Conservation (phyloP, 2,797 vertebrate species). For the Psittacula derbiana region DNA sequence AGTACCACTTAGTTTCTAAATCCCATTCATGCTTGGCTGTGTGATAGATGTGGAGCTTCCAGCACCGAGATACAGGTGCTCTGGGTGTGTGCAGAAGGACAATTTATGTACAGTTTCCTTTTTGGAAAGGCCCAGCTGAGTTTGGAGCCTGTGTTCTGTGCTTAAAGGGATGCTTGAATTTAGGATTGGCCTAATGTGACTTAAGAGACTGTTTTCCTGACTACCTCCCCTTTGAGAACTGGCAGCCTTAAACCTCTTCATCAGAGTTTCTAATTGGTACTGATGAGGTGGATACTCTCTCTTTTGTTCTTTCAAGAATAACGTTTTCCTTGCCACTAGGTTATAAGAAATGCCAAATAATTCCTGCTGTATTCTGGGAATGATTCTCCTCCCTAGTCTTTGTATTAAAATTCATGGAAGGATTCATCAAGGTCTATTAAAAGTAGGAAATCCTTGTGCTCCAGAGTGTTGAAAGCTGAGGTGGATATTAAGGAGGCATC, state of each 20-base stretch:
- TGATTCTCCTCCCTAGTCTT: background rate
- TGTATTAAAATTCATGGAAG: background rate
- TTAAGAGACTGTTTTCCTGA: background rate
- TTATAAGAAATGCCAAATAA: background rate
- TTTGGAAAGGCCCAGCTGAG: background rate
- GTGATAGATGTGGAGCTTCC: background rate
- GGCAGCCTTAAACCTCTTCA: background rate
- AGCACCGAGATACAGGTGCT: background rate
- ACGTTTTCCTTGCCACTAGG: background rate
- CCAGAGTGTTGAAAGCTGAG: background rate
- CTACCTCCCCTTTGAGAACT: background rate
- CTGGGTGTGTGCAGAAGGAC: background rate
- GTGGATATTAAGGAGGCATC: background rate
- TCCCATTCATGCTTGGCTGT: too few species aligned
- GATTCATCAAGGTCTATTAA: background rate
- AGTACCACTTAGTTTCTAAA: background rate
- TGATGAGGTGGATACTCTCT: background rate
- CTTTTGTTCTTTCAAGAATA: background rate
- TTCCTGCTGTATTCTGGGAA: background rate
- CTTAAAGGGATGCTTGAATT: background rate
- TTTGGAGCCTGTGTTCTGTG: background rate
- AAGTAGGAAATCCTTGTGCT: background rate
- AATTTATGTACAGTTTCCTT: background rate
- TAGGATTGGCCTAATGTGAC: rapidly evolving
- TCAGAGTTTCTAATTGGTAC: background rate